Evolutionary conservation across 2,113 vertebrate genomes (phyloP).

Genomic region (Petaurus breviceps): DNA sequence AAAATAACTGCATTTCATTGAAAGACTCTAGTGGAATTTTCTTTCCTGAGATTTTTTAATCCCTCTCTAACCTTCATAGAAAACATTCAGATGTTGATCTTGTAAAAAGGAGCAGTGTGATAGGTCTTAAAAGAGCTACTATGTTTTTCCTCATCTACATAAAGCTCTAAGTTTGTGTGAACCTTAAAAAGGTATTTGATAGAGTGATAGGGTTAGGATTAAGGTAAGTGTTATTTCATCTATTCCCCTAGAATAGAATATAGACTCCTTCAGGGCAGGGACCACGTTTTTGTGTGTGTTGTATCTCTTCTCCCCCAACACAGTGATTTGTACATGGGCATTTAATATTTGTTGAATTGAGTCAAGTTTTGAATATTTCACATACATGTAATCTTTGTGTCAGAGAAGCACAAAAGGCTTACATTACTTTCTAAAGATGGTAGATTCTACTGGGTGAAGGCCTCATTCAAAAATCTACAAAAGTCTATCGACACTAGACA

Average conservation of each 20-base stretch:
- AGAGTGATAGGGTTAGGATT: too few relatives aligned
- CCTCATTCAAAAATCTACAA: background rate
- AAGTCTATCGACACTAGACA: background rate
- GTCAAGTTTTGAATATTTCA: constrained; percentile 19
- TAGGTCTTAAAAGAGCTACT: background rate
- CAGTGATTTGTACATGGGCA: too few relatives aligned
- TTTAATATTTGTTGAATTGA: too few relatives aligned
- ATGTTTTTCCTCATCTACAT: background rate
- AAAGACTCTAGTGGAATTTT: constrained; percentile 38
- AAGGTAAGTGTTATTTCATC: too few relatives aligned
- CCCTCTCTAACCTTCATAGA: constrained; percentile 49
- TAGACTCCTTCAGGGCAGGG: background rate
- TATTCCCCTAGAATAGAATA: too few relatives aligned
- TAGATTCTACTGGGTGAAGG: constrained; percentile 6
- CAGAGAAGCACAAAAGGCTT: background rate
- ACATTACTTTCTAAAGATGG: constrained; percentile 39
- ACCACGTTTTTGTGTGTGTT: constrained; percentile 9
- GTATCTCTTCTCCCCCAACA: background rate
- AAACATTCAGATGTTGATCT: constrained; percentile 4
- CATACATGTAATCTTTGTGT: constrained; percentile 19
- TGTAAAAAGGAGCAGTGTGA: background rate
- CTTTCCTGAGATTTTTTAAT: constrained; percentile 57
- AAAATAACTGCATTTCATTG: constrained; percentile 43
- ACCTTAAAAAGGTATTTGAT: too few relatives aligned
- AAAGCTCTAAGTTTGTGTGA: too few relatives aligned